Conservation (phyloP, 2,113 vertebrate species). For the Urocynchramus pylzowi region DNA sequence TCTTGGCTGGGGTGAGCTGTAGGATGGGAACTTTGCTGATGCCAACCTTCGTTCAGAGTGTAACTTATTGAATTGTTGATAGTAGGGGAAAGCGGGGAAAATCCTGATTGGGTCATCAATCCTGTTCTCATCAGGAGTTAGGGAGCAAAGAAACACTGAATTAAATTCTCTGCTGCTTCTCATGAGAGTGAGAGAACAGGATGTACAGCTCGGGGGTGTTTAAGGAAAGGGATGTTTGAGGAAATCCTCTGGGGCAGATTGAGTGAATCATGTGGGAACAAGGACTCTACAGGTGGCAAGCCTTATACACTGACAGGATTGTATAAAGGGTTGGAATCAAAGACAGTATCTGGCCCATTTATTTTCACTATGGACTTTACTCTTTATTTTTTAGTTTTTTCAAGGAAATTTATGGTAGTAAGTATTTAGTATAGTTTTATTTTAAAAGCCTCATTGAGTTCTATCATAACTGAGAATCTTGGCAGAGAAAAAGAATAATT, state of each 20-base stretch:
- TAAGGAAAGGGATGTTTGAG: background rate
- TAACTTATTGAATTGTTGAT: background rate
- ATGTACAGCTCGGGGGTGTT: background rate
- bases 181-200: background rate
- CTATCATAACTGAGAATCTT: background rate
- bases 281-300: background rate
- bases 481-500: background rate
- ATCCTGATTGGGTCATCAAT: background rate
- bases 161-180: background rate
- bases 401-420: background rate
- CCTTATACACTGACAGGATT: background rate
- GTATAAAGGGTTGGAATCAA: background rate
- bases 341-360: background rate
- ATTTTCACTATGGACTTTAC: background rate
- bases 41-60: background rate
- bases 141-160: background rate
- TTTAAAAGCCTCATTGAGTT: background rate
- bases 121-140: background rate
- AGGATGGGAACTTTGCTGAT: accelerated
- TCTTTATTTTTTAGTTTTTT: background rate
- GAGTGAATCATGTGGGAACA: background rate
- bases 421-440: background rate
- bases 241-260: background rate
- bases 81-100: background rate
- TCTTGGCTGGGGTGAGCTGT: background rate